Percentiles rank a stretch among this genome's conserved stretches.
Conservation (phyloP, 2,113 vertebrate species). For the Mustela nigripes region DNA sequence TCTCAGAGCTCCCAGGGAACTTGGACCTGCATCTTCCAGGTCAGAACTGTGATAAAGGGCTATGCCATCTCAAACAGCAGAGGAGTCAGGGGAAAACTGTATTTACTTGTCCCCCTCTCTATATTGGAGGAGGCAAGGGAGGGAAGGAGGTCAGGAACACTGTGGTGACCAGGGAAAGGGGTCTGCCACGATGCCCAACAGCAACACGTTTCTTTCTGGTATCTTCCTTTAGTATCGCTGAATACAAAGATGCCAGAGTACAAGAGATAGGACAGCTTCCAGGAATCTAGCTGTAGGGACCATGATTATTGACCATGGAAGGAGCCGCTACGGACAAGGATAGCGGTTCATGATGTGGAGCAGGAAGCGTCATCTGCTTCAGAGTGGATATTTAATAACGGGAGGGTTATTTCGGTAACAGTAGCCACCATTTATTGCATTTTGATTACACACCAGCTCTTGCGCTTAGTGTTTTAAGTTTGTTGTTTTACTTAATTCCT, state of each 20-base stretch:
- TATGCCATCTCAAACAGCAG: neutral
- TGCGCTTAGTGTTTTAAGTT: neutral
- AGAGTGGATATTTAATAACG: neutral
- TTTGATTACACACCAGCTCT: neutral
- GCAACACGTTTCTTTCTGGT: neutral
- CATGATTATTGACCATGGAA: neutral
- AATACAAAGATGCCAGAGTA: neutral
- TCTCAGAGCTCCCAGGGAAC: neutral
- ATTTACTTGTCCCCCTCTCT: neutral
- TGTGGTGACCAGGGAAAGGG: neutral
- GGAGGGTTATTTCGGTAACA: neutral
- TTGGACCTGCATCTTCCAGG: neutral
- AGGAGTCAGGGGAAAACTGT: neutral
- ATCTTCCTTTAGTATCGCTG: neutral
- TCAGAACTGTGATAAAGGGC: neutral
- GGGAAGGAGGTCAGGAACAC: too few relatives aligned
- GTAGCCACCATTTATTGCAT: neutral
- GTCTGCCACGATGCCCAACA: neutral
- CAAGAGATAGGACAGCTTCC: neutral
- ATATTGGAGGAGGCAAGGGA: neutral
- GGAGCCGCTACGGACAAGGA: neutral
- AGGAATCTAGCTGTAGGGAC: neutral
- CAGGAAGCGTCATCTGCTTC: neutral
- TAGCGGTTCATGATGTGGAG: neutral
- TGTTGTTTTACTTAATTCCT: neutral